Conservation (phyloP, 2,888 invertebrate species). For the Corythucha ciliata region DNA sequence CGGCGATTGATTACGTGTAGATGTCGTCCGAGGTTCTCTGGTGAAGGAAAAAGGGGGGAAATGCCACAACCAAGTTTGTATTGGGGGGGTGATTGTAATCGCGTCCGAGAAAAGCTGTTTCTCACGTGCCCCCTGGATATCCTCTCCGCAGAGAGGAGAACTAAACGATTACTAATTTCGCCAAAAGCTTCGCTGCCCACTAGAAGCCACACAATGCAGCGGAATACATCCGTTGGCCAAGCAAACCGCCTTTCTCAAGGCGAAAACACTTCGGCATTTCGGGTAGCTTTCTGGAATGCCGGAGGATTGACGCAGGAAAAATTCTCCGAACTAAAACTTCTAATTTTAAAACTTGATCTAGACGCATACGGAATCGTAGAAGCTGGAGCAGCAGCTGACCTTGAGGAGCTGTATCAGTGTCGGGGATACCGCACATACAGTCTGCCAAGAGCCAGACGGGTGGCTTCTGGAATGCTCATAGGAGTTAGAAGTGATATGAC, state of each 20-base stretch:
- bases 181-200: background rate
- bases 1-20: too few species aligned
- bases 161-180: too few species aligned
- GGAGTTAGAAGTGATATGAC: slow-evolving; percentile 11
- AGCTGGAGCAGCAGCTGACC: too few species aligned
- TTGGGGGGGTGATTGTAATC: slow-evolving; percentile 1
- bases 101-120: slow-evolving; percentile 6
- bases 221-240: slow-evolving; percentile 7
- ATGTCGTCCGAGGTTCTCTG: too few species aligned
- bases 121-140: slow-evolving; percentile 10
- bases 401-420: too few species aligned
- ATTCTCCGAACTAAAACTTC: slow-evolving; percentile 14
- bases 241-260: slow-evolving; percentile 15
- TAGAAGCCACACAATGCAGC: slow-evolving; percentile 16
- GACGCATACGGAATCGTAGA: slow-evolving; percentile 11
- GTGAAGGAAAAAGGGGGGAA: too few species aligned
- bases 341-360: slow-evolving; percentile 8
- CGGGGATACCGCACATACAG: too few species aligned
- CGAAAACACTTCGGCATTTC: slow-evolving; percentile 10
- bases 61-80: too few species aligned
- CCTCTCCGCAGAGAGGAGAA: too few species aligned
- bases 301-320: slow-evolving; percentile 9
- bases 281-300: slow-evolving; percentile 7
- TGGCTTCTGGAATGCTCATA: slow-evolving; percentile 9
- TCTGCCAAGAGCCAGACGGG: slow-evolving; percentile 12